Percentiles rank a stretch among this genome's conserved stretches.
Evolutionary conservation across 2,888 invertebrate species (phyloP).

Genomic region (Muschampia plurimacula): DNA sequence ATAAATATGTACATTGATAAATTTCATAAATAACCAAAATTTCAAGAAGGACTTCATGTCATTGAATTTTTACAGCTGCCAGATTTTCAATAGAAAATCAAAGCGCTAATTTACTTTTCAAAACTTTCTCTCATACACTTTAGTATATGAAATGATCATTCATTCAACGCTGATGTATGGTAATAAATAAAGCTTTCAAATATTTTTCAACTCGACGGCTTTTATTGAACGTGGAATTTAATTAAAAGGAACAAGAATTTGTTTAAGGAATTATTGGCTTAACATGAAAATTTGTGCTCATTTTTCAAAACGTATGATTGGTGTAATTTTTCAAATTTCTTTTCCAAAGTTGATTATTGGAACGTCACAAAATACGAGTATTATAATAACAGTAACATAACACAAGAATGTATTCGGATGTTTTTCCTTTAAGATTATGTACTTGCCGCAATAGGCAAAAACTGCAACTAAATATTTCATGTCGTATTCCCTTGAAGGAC

Average conservation of each 20-base stretch:
- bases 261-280: conserved; percentile 17
- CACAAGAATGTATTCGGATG: too few relatives aligned
- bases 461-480: too few relatives aligned
- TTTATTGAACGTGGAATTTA: conserved; percentile 31
- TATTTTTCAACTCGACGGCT: conserved; percentile 22
- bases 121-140: conserved; percentile 1
- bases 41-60: neutral
- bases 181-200: conserved; percentile 22
- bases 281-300: conserved; percentile 4
- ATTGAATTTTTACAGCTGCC: too few relatives aligned
- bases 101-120: conserved; percentile 19
- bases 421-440: too few relatives aligned
- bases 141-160: conserved; percentile 5
- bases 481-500: too few relatives aligned
- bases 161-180: neutral
- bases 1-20: too few relatives aligned
- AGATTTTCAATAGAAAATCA: neutral
- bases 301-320: conserved; percentile 8
- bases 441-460: too few relatives aligned
- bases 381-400: too few relatives aligned
- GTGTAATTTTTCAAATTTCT: neutral
- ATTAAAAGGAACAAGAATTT: conserved; percentile 27
- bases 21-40: too few relatives aligned
- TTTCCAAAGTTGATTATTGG: neutral
- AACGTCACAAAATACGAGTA: neutral